Percentiles rank a stretch among this genome's conserved stretches.
Evolutionary conservation across 1,140 invertebrate species (phyloP).

Genomic region (Pissodes strobi): DNA sequence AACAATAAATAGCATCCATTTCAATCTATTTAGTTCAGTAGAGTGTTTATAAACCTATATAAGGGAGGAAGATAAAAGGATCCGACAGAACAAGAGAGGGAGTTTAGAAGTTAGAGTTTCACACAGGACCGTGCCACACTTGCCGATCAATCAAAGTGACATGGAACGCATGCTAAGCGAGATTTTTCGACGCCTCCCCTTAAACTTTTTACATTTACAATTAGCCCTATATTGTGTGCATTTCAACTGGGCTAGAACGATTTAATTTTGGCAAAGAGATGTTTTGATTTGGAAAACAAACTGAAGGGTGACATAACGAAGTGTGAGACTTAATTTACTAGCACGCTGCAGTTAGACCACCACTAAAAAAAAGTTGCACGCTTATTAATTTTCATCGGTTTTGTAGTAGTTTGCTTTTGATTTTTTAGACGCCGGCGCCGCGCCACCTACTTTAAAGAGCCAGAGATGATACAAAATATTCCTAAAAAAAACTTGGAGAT

Average conservation of each 20-base stretch:
- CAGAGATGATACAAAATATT: no score
- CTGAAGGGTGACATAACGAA: slow-evolving; percentile 11
- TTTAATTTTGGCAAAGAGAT: slow-evolving; percentile 26
- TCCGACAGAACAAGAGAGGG: not conserved
- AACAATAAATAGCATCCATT: no score
- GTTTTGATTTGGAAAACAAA: slow-evolving; percentile 29
- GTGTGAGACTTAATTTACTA: slow-evolving; percentile 1
- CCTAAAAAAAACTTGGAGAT: no score
- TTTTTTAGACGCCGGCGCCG: no score
- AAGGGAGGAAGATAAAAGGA: not conserved
- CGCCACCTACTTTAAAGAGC: no score
- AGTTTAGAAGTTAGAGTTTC: slow-evolving; percentile 13
- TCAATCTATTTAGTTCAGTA: slow-evolving; percentile 14
- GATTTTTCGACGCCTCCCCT: slow-evolving; percentile 19
- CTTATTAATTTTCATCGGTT: no score
- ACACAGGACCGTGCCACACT: slow-evolving; percentile 25
- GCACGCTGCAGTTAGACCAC: no score
- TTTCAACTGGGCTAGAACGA: slow-evolving; percentile 24
- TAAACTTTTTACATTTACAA: slow-evolving; percentile 29
- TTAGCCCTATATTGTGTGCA: slow-evolving; percentile 22
- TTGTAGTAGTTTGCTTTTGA: no score
- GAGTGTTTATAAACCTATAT: slow-evolving; percentile 2
- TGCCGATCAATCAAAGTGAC: slow-evolving; percentile 29
- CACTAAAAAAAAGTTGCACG: no score
- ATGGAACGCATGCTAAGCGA: slow-evolving; percentile 24